phyloP scores from a whole-genome alignment of 2,797 vertebrate species.

The Acanthopagrus latus region DNA sequence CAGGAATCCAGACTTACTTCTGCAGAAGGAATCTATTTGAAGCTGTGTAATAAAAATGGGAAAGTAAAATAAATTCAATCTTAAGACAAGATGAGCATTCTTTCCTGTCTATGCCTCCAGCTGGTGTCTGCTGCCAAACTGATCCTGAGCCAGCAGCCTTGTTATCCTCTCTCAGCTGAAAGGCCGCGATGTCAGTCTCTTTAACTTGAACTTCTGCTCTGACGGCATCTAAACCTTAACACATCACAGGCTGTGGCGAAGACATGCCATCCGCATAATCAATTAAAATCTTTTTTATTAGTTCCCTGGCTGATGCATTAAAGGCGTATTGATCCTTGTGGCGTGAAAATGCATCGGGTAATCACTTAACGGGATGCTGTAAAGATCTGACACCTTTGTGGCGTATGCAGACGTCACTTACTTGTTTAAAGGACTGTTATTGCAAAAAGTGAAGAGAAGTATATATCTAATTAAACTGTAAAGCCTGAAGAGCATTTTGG shows the following conservation, averaged over 20 bases:
- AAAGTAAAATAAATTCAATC: conserved; percentile 52
- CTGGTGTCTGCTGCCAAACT: conserved; percentile 45
- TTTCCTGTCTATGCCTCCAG: conserved; percentile 47
- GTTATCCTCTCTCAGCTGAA: conserved; percentile 53
- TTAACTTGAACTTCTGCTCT: conserved; percentile 60
- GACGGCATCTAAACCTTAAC: conserved; percentile 40
- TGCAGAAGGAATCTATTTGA: conserved; percentile 29
- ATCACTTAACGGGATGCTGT: conserved; percentile 69
- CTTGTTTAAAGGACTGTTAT: conserved; percentile 57
- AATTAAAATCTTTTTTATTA: conserved; percentile 70
- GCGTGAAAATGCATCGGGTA: conserved; percentile 62
- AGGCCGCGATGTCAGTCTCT: conserved; percentile 51
- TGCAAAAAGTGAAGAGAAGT: conserved; percentile 47
- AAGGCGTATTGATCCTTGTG: conserved; percentile 62
- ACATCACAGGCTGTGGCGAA: conserved; percentile 23
- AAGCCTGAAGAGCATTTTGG: conserved; percentile 31
- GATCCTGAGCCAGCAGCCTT: conserved; percentile 50
- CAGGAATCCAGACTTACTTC: conserved; percentile 30
- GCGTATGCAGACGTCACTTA: conserved; percentile 49
- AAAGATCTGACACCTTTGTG: conserved; percentile 59
- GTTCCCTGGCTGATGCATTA: conserved; percentile 67
- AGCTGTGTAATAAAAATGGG: conserved; percentile 32
- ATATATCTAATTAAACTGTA: conserved; percentile 48
- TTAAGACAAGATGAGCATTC: conserved; percentile 50
- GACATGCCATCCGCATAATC: conserved; percentile 66